Conservation (phyloP, 1,140 invertebrate species). For the Rhynchophorus ferrugineus region DNA sequence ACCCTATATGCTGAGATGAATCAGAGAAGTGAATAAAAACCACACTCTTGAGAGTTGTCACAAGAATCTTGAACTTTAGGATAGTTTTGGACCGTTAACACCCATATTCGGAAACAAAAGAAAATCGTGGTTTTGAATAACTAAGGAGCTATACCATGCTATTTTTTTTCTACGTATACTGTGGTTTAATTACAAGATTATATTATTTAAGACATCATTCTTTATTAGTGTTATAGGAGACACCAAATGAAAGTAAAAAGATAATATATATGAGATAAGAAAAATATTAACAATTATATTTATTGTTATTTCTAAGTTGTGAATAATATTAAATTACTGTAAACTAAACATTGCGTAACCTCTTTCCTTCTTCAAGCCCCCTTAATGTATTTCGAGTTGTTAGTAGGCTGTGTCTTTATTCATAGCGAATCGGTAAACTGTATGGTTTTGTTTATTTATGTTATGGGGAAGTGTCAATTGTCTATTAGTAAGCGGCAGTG, state of each 20-base stretch:
- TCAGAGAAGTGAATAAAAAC: no score
- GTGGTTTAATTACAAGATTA: no score
- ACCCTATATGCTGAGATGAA: no score
- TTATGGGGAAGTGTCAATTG: constrained; percentile 16
- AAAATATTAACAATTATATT: no score
- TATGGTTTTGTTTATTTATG: constrained; percentile 17
- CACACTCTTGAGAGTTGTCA: no score
- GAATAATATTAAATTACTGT: not conserved
- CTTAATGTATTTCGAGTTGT: not conserved
- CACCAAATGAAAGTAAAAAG: no score
- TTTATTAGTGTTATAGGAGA: no score
- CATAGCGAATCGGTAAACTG: constrained; percentile 10
- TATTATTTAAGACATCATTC: no score
- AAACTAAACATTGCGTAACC: not conserved
- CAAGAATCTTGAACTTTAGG: not conserved
- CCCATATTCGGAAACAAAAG: not conserved
- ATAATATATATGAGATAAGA: no score
- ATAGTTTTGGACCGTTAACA: not conserved
- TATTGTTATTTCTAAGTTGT: not conserved
- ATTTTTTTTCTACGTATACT: no score
- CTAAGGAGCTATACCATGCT: not conserved
- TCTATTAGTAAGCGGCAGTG: constrained; percentile 8
- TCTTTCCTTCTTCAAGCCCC: not conserved
- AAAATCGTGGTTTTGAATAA: not conserved
- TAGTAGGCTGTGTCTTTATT: constrained; percentile 12